Evolutionary conservation across 2,888 invertebrate genomes (phyloP).

Genomic region (Apoda limacodes): DNA sequence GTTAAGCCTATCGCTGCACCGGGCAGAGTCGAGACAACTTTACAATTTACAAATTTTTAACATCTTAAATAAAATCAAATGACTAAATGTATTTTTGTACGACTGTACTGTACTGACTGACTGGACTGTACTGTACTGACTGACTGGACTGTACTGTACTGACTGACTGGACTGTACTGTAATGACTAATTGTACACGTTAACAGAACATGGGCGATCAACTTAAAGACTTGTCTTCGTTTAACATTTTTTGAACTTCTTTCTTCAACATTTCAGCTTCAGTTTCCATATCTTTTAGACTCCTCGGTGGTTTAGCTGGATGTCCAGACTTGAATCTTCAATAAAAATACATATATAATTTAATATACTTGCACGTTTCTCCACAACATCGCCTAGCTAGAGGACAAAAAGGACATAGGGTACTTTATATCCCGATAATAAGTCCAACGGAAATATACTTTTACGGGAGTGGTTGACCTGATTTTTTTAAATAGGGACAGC

Average conservation of each 20-base stretch:
- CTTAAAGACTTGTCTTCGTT: constrained; percentile 8
- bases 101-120: neutral
- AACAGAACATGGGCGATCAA: constrained; percentile 1
- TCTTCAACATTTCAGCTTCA: constrained; percentile 65
- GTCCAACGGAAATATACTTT: neutral
- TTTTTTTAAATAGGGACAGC: neutral
- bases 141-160: neutral
- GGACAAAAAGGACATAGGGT: too few species aligned
- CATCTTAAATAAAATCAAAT: neutral
- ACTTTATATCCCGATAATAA: too few species aligned
- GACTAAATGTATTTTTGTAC: neutral
- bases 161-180: neutral
- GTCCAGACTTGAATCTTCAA: constrained; percentile 39
- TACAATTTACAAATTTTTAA: too few species aligned
- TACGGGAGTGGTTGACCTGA: neutral
- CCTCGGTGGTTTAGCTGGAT: constrained; percentile 57
- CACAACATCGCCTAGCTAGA: too few species aligned
- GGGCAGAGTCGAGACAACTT: too few species aligned
- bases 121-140: neutral
- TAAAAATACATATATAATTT: constrained; percentile 5
- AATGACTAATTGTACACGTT: neutral
- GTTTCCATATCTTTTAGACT: constrained; percentile 70
- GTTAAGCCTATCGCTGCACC: too few species aligned
- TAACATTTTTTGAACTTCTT: constrained; percentile 32
- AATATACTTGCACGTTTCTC: too few species aligned